A percentile compares a stretch with the other conserved stretches of the same genome.
Evolutionary conservation across 2,113 vertebrate species (phyloP).

Genomic region (Nothobranchius kuhntae): DNA sequence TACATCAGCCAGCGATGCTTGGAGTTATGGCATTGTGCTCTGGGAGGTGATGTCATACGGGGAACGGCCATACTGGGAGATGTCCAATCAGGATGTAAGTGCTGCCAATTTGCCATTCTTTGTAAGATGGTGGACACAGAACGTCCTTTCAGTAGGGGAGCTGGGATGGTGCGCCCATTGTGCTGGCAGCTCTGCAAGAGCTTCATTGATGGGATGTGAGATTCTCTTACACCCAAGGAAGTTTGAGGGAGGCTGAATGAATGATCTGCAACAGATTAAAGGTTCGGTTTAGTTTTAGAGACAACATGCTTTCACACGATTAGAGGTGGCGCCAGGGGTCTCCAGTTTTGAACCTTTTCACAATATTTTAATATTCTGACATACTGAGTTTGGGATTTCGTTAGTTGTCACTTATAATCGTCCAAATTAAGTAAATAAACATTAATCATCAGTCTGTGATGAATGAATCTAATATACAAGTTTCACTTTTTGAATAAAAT

Average conservation of each 20-base stretch:
- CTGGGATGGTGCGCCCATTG: conserved; percentile 7
- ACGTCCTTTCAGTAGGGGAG: background rate
- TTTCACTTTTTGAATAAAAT: too few species aligned
- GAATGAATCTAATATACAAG: too few species aligned
- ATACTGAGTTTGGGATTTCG: too few species aligned
- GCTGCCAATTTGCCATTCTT: conserved; percentile 18
- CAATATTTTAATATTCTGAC: too few species aligned
- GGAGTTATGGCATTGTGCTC: conserved; percentile 97
- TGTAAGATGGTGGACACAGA: conserved; percentile 5
- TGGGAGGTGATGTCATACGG: conserved; percentile 99
- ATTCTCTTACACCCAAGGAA: background rate
- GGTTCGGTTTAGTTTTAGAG: background rate
- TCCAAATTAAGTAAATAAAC: too few species aligned
- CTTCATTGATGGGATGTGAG: conserved; percentile 5
- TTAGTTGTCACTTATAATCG: too few species aligned
- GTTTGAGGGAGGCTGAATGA: background rate
- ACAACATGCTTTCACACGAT: background rate
- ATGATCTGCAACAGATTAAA: background rate
- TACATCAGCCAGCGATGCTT: conserved; percentile 95
- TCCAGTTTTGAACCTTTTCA: too few species aligned
- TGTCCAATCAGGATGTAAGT: conserved; percentile 99
- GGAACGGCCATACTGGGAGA: conserved; percentile 98
- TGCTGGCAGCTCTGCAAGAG: conserved; percentile 6
- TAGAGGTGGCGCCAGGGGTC: too few species aligned
- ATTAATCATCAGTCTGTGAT: too few species aligned